Percentiles rank a stretch among this genome's conserved stretches.
Conservation (phyloP, 1,140 invertebrate species). For the Drosophila sp. region DNA sequence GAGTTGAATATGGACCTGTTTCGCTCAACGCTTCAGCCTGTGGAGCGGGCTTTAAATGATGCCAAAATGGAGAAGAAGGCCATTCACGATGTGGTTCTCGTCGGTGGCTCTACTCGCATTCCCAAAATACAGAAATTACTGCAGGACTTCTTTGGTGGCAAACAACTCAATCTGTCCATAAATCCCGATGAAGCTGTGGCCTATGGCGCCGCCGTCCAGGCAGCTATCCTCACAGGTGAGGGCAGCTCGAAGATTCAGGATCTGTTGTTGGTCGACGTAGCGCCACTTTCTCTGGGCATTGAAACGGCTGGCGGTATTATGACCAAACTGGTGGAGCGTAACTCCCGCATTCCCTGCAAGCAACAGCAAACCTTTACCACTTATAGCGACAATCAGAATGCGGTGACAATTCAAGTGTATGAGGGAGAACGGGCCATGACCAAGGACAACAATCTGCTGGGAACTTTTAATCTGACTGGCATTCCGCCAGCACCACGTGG, state of each 20-base stretch:
- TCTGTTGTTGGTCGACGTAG: slow-evolving; percentile 90
- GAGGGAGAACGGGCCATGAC: slow-evolving; percentile 92
- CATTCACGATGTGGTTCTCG: slow-evolving; percentile 88
- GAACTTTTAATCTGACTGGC: slow-evolving; percentile 91
- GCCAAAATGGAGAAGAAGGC: slow-evolving; percentile 90
- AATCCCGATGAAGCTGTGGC: slow-evolving; percentile 93
- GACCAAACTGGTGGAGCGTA: slow-evolving; percentile 88
- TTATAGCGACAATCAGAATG: slow-evolving; percentile 89
- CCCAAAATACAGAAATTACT: slow-evolving; percentile 89
- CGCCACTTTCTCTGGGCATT: slow-evolving; percentile 89
- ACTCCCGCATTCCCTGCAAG: slow-evolving; percentile 89
- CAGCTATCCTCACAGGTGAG: slow-evolving; percentile 89
- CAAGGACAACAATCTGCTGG: slow-evolving; percentile 91
- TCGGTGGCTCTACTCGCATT: slow-evolving; percentile 88
- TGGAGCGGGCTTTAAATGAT: slow-evolving; percentile 90
- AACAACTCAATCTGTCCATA: slow-evolving; percentile 89
- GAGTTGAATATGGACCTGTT: slow-evolving; percentile 94
- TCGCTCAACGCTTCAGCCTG: slow-evolving; percentile 88
- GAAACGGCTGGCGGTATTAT: slow-evolving; percentile 89
- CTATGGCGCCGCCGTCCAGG: slow-evolving; percentile 91
- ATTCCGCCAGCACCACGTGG: slow-evolving; percentile 89
- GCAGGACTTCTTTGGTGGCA: slow-evolving; percentile 89
- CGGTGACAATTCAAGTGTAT: slow-evolving; percentile 90
- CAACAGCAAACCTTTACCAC: slow-evolving; percentile 89
- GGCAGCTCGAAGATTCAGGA: slow-evolving; percentile 91